Conservation (phyloP, 2,113 vertebrate species). For the Marcusenius ussheri region DNA sequence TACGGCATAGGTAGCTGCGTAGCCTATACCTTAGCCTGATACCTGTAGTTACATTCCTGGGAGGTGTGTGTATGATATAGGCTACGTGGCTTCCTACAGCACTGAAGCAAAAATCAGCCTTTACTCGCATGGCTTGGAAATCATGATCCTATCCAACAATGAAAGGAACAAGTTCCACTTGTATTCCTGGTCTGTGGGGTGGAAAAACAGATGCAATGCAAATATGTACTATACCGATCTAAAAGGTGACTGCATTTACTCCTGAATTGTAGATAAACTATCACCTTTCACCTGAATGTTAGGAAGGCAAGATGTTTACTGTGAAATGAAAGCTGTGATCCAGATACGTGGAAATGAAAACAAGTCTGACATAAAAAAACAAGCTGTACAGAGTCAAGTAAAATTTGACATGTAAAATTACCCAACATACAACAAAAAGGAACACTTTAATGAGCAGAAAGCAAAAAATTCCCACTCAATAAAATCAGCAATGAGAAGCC, state of each 20-base stretch:
- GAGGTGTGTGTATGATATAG: background rate
- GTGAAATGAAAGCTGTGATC: background rate
- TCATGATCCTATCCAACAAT: background rate
- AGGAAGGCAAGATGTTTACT: background rate
- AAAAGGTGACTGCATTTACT: background rate
- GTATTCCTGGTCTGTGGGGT: background rate
- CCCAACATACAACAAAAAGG: background rate
- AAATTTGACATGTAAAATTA: background rate
- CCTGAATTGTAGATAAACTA: background rate
- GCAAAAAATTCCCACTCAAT: background rate
- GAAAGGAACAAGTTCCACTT: background rate
- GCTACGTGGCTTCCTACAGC: background rate
- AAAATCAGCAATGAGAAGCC: background rate
- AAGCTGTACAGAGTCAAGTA: background rate
- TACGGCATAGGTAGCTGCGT: background rate
- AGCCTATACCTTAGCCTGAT: background rate
- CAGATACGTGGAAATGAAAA: background rate
- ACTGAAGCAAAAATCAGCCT: background rate
- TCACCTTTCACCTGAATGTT: background rate
- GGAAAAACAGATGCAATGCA: background rate
- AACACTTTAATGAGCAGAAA: background rate
- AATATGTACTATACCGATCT: background rate
- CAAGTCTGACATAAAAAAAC: background rate
- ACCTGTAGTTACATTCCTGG: background rate
- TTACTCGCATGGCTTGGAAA: background rate